A percentile compares a stretch with the other conserved stretches of the same genome.
These are phyloP conservation scores for Macrostomum lignano DNA, from an alignment of 1,140 invertebrate genomes.

Conservation along the genomic window DNA sequence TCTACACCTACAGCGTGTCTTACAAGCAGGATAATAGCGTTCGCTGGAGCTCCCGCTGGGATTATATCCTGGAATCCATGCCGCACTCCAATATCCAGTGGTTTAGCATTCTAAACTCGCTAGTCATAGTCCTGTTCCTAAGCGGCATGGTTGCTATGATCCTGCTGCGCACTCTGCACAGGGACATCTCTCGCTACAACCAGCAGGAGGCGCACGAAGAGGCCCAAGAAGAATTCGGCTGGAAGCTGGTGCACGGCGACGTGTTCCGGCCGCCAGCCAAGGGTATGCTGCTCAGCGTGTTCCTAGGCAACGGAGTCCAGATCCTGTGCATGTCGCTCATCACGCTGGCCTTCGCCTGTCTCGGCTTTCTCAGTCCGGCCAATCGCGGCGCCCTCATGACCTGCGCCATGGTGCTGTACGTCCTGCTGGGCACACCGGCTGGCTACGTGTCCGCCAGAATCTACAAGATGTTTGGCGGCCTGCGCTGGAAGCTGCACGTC, in stretches of 20 bases:
- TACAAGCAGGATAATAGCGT: constrained; percentile 44
- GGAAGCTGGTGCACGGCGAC: constrained; percentile 47
- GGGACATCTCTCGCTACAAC: constrained; percentile 65
- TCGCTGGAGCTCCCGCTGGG: constrained; percentile 95
- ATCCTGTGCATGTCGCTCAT: constrained; percentile 40
- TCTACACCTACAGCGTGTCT: constrained; percentile 5
- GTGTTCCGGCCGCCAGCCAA: constrained; percentile 49
- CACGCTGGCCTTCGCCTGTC: constrained; percentile 56
- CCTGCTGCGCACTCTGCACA: constrained; percentile 71
- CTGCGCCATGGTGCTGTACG: constrained; percentile 66
- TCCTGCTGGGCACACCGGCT: constrained; percentile 68
- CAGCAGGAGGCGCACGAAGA: constrained; percentile 38
- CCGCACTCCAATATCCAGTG: constrained; percentile 94
- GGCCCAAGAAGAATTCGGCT: constrained; percentile 91
- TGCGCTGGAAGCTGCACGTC: constrained; percentile 93
- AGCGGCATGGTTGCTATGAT: constrained; percentile 99
- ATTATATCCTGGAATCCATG: constrained; percentile 91
- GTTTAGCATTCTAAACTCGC: constrained; percentile 42
- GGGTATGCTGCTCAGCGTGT: constrained; percentile 73
- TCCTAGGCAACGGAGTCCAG: constrained; percentile 75
- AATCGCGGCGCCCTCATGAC: constrained; percentile 94
- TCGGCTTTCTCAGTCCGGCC: constrained; percentile 85
- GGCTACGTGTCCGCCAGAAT: constrained; percentile 79
- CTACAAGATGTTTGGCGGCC: constrained; percentile 76
- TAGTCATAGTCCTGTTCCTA: constrained; percentile 36